Conservation (phyloP, 2,113 vertebrate species). For the Gobiocypris rarus region DNA sequence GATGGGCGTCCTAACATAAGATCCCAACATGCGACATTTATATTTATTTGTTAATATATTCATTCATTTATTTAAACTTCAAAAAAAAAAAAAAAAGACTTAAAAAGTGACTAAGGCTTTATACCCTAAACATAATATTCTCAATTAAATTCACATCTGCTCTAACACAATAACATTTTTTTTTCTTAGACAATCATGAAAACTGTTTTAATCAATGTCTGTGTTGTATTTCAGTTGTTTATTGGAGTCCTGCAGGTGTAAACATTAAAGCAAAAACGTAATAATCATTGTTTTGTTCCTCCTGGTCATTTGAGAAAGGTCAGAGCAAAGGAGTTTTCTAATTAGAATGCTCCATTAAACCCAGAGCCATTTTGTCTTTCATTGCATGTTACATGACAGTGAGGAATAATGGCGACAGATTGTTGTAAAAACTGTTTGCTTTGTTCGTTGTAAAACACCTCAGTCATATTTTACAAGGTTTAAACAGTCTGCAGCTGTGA, state of each 20-base stretch:
- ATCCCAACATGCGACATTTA: background rate
- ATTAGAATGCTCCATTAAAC: slow-evolving; percentile 57
- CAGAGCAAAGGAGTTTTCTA: slow-evolving; percentile 57
- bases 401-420: slow-evolving; percentile 33
- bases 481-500: slow-evolving; percentile 23
- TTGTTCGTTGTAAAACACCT: slow-evolving; percentile 54
- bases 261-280: slow-evolving; percentile 36
- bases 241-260: slow-evolving; percentile 40
- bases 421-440: slow-evolving; percentile 55
- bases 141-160: slow-evolving; percentile 20
- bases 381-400: slow-evolving; percentile 42
- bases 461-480: slow-evolving; percentile 43
- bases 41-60: background rate
- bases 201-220: slow-evolving; percentile 43
- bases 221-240: slow-evolving; percentile 28
- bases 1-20: background rate
- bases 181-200: background rate
- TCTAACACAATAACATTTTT: background rate
- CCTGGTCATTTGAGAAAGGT: slow-evolving; percentile 56
- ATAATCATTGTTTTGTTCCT: slow-evolving; percentile 54
- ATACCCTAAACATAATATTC: background rate
- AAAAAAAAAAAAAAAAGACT: background rate
- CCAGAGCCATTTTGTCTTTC: slow-evolving; percentile 33
- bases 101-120: background rate
- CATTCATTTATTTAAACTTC: background rate